phyloP scores from a whole-genome alignment of 2,113 vertebrate genomes.

The Myrmecophaga tridactyla region DNA sequence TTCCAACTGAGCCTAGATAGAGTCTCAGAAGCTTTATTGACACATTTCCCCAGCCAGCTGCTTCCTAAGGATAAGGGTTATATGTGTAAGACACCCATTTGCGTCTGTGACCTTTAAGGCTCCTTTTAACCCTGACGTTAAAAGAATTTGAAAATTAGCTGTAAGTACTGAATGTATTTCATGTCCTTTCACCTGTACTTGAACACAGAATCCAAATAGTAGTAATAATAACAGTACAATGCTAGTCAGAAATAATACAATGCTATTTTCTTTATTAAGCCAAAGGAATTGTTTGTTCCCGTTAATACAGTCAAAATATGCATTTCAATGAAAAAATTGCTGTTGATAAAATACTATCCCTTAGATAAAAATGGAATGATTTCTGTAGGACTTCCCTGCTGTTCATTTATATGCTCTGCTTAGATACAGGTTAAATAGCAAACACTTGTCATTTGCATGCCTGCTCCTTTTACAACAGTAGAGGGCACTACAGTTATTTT shows the following conservation, averaged over 20 bases:
- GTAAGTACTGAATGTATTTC: background rate
- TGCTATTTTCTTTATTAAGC: background rate
- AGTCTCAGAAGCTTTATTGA: background rate
- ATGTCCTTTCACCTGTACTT: background rate
- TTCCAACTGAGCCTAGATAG: background rate
- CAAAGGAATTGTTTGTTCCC: background rate
- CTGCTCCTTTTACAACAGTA: background rate
- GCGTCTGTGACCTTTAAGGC: background rate
- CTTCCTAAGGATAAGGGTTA: background rate
- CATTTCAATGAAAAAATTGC: background rate
- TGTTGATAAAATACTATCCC: background rate
- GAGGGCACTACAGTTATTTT: slow-evolving; percentile 29
- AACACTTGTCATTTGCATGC: background rate
- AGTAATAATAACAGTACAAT: background rate
- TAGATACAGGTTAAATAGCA: background rate
- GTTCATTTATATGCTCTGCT: background rate
- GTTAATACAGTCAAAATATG: background rate
- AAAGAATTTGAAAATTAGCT: background rate
- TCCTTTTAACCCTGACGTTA: background rate
- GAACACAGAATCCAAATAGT: background rate
- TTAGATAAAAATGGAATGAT: background rate
- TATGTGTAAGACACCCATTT: background rate
- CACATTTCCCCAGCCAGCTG: background rate
- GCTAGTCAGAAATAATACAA: background rate
- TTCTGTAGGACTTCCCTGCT: background rate